phyloP scores from a whole-genome alignment of 2,888 invertebrate species.

The Plebejus argus region DNA sequence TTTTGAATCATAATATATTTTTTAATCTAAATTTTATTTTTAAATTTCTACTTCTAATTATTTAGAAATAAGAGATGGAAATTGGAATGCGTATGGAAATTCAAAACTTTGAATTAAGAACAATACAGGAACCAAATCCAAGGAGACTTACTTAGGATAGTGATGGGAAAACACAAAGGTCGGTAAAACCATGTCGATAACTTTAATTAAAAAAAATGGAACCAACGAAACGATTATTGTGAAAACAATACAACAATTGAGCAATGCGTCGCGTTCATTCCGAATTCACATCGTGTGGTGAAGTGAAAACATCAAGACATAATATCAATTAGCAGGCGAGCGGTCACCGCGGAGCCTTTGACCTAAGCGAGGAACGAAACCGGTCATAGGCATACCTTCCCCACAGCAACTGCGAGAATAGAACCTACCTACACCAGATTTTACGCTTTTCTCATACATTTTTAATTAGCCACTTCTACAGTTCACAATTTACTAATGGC shows the following conservation, averaged over 20 bases:
- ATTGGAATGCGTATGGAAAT: too few species aligned
- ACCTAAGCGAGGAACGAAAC: slow-evolving; percentile 15
- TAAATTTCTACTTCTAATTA: too few species aligned
- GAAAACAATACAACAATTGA: slow-evolving; percentile 8
- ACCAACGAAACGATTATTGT: background rate
- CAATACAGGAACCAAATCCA: too few species aligned
- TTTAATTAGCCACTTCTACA: background rate
- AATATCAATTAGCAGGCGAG: slow-evolving; percentile 15
- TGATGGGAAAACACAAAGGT: background rate
- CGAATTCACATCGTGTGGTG: slow-evolving; percentile 8
- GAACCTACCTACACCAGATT: slow-evolving; percentile 4
- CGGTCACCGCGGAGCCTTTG: slow-evolving; percentile 18
- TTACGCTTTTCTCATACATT: background rate
- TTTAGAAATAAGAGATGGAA: too few species aligned
- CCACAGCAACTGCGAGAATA: slow-evolving; percentile 12
- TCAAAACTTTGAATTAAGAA: too few species aligned
- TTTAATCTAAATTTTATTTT: too few species aligned
- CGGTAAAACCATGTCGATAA: background rate
- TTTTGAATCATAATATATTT: too few species aligned
- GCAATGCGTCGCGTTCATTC: background rate
- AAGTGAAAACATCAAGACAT: slow-evolving; percentile 21
- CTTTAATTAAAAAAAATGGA: background rate
- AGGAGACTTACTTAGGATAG: too few species aligned
- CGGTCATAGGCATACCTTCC: slow-evolving; percentile 14
- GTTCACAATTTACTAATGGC: background rate